A percentile compares a stretch with the other conserved stretches of the same genome.
Conservation (phyloP, 2,113 vertebrate genomes). For the Aythya baeri region DNA sequence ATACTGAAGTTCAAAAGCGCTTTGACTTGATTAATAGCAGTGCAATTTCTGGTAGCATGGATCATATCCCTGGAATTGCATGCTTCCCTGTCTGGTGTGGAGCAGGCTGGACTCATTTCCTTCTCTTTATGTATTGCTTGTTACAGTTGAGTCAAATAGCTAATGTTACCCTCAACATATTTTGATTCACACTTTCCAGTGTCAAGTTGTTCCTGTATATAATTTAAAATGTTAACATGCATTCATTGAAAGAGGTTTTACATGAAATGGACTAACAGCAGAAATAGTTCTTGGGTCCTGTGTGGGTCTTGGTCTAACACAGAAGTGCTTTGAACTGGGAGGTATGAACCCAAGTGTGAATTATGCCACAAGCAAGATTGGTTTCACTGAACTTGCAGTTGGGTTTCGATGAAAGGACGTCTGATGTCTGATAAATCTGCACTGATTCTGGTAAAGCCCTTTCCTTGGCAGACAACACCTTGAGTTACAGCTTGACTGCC, state of each 20-base stretch:
- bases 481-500: background rate
- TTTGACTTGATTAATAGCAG: background rate
- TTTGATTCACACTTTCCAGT: background rate
- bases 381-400: background rate
- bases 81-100: rapidly evolving
- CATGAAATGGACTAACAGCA: background rate
- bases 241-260: background rate
- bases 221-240: rapidly evolving
- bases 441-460: background rate
- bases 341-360: background rate
- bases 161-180: background rate
- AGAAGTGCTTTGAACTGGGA: background rate
- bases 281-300: background rate
- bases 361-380: background rate
- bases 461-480: background rate
- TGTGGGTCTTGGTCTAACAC: background rate
- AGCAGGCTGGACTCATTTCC: background rate
- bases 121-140: background rate
- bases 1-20: background rate
- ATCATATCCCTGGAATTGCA: background rate
- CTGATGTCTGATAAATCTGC: background rate
- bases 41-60: background rate
- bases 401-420: background rate
- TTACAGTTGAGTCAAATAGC: background rate
- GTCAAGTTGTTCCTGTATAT: background rate